Percentiles rank a stretch among this genome's conserved stretches.
These are phyloP conservation scores for Zaprionus ornatus DNA, from an alignment of 1,140 invertebrate species.

Conservation along the genomic window DNA sequence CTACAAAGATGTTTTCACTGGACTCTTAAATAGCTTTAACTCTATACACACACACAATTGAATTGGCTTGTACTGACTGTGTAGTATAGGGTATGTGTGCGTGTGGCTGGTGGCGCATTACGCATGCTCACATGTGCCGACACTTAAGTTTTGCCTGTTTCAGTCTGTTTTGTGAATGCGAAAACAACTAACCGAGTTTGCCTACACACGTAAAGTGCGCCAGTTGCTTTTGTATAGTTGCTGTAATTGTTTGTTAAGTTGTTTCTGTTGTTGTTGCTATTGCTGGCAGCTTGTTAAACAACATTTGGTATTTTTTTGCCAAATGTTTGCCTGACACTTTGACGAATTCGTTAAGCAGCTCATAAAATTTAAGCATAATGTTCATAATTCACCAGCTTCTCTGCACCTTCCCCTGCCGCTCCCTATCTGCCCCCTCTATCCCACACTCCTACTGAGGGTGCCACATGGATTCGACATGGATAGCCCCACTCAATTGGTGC, in stretches of 20 bases:
- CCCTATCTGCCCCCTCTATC: background rate
- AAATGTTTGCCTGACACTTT: slow-evolving; percentile 71
- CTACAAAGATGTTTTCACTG: background rate
- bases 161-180: slow-evolving; percentile 27
- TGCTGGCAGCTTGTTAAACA: slow-evolving; percentile 41
- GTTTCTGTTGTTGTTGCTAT: slow-evolving; percentile 30
- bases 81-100: slow-evolving; percentile 15
- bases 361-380: slow-evolving; percentile 57
- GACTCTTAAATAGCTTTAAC: background rate
- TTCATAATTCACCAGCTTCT: slow-evolving; percentile 57
- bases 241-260: slow-evolving; percentile 19
- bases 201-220: slow-evolving; percentile 51
- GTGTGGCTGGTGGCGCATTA: slow-evolving; percentile 34
- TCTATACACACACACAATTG: background rate
- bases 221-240: slow-evolving; percentile 17
- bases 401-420: background rate
- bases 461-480: background rate
- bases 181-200: slow-evolving; percentile 54
- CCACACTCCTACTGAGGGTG: background rate
- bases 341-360: slow-evolving; percentile 48
- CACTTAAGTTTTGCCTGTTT: slow-evolving; percentile 57
- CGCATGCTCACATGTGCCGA: slow-evolving; percentile 73
- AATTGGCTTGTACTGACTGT: background rate
- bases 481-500: slow-evolving; percentile 22
- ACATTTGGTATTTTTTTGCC: slow-evolving; percentile 41